These are phyloP conservation scores for Abscondita cerata DNA, from an alignment of 2,888 invertebrate species.

Conservation along the genomic window DNA sequence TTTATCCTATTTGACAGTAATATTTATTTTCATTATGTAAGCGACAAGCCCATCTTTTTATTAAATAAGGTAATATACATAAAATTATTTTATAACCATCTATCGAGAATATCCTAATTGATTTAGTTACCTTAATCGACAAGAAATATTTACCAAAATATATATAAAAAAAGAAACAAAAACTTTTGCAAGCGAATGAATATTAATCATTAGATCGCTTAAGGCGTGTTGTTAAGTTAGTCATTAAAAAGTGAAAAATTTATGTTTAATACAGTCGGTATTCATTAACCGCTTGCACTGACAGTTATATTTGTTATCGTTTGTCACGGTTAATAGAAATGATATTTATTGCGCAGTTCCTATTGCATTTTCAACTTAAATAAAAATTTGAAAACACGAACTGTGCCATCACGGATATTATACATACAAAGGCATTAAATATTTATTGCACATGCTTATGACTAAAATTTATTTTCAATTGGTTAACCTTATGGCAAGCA, in stretches of 20 bases:
- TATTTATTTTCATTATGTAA: too few relatives aligned
- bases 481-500: too few relatives aligned
- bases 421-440: not conserved
- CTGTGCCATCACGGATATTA: slow-evolving; percentile 4
- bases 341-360: slow-evolving; percentile 5
- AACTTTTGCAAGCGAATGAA: not conserved
- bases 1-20: too few relatives aligned
- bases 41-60: too few relatives aligned
- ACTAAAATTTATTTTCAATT: slow-evolving; percentile 1
- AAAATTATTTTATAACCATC: too few relatives aligned
- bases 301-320: slow-evolving; percentile 26
- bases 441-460: slow-evolving; percentile 3
- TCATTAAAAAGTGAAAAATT: slow-evolving; percentile 19
- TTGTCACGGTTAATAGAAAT: slow-evolving; percentile 17
- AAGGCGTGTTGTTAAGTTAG: slow-evolving; percentile 1
- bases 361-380: not conserved
- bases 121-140: too few relatives aligned
- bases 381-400: slow-evolving; percentile 1
- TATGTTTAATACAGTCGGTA: slow-evolving; percentile 18
- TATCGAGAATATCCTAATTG: too few relatives aligned
- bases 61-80: too few relatives aligned
- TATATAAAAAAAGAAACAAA: too few relatives aligned
- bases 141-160: too few relatives aligned
- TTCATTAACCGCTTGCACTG: slow-evolving; percentile 20
- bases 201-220: slow-evolving; percentile 1